Percentiles rank a stretch among this genome's conserved stretches.
These are phyloP conservation scores for Temnothorax nylanderi DNA, from an alignment of 1,140 invertebrate species.

Conservation along the genomic window DNA sequence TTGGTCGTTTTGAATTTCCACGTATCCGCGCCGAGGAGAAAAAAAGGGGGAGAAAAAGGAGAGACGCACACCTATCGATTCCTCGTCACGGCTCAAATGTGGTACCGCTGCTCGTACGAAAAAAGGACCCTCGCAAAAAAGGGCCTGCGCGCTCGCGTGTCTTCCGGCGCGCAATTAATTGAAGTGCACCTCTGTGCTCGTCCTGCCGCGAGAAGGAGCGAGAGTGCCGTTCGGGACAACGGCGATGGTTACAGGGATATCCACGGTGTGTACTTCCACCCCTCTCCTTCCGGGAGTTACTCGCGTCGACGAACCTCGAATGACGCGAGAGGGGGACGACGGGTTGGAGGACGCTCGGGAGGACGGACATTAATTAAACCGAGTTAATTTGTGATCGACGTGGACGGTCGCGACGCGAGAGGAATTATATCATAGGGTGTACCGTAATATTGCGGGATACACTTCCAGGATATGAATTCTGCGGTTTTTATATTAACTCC, in stretches of 20 bases:
- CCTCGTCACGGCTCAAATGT: slow-evolving; percentile 31
- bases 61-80: slow-evolving; percentile 27
- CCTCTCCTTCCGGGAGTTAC: slow-evolving; percentile 37
- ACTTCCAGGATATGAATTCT: slow-evolving; percentile 35
- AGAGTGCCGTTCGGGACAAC: not conserved
- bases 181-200: slow-evolving; percentile 43
- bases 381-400: slow-evolving; percentile 71
- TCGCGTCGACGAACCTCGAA: slow-evolving; percentile 31
- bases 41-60: not conserved
- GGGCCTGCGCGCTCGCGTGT: slow-evolving; percentile 5
- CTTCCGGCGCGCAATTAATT: slow-evolving; percentile 55
- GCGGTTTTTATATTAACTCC: slow-evolving; percentile 36
- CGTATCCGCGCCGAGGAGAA: not conserved
- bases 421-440: slow-evolving; percentile 31
- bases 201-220: not conserved
- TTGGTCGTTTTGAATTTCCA: slow-evolving; percentile 67
- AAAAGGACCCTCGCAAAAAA: slow-evolving; percentile 41
- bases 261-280: slow-evolving; percentile 26
- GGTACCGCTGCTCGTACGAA: slow-evolving; percentile 31
- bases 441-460: slow-evolving; percentile 30
- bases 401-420: slow-evolving; percentile 27
- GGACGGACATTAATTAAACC: slow-evolving; percentile 66
- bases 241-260: not conserved
- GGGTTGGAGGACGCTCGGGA: slow-evolving; percentile 25
- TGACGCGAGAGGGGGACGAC: not conserved